Conservation (phyloP, 2,797 vertebrate genomes). For the Labroides dimidiatus region DNA sequence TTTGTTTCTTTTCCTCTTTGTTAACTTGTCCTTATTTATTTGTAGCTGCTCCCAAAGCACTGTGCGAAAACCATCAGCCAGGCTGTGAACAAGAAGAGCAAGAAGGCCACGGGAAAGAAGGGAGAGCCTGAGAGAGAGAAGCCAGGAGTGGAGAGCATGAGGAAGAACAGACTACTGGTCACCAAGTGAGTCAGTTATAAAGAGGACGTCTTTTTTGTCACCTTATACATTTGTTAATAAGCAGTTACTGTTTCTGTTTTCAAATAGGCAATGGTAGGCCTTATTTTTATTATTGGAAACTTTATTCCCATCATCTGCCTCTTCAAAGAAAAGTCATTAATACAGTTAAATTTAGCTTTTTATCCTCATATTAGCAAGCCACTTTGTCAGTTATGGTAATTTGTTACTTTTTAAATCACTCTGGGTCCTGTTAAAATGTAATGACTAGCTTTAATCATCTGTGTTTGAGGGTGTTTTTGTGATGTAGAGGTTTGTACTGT, state of each 20-base stretch:
- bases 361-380: background rate
- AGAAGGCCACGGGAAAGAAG: slow-evolving; percentile 96
- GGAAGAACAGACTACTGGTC: slow-evolving; percentile 94
- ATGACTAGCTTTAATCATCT: background rate
- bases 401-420: background rate
- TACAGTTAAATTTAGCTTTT: background rate
- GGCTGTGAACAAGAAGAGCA: slow-evolving; percentile 99
- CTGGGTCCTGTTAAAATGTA: no score
- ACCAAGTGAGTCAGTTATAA: slow-evolving; percentile 78
- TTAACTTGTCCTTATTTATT: background rate
- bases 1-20: background rate
- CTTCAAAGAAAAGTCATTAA: background rate
- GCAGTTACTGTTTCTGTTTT: background rate
- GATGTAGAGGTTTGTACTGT: background rate
- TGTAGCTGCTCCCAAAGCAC: slow-evolving; percentile 96
- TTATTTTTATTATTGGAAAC: background rate
- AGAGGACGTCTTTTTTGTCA: background rate
- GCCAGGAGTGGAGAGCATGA: slow-evolving; percentile 99
- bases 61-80: slow-evolving; percentile 99
- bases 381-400: background rate
- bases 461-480: no score
- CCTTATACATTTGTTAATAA: background rate
- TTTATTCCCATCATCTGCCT: background rate
- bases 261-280: background rate
- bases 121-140: slow-evolving; percentile 98